Conservation (phyloP, 1,140 invertebrate genomes). For the Drosophila albomicans region DNA sequence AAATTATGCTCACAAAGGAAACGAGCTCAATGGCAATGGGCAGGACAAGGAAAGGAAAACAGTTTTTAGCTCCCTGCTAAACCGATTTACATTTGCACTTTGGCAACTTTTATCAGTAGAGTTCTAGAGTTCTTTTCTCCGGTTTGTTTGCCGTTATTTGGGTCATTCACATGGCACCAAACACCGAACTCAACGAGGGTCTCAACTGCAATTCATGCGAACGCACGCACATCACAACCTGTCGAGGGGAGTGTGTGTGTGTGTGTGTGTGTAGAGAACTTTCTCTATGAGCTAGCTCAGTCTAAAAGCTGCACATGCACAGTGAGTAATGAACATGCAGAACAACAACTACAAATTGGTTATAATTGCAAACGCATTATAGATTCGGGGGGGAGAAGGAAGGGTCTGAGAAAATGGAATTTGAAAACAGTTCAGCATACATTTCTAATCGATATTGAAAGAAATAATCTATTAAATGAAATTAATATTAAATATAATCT, state of each 20-base stretch:
- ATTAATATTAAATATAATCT: too few relatives aligned
- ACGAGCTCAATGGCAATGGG: slow-evolving; percentile 78
- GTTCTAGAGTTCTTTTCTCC: slow-evolving; percentile 22
- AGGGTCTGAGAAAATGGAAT: not conserved
- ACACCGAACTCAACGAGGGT: not conserved
- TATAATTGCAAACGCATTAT: not conserved
- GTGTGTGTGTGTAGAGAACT: not conserved
- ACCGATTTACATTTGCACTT: slow-evolving; percentile 45
- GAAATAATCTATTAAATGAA: too few relatives aligned
- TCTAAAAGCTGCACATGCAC: slow-evolving; percentile 4
- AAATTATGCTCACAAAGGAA: slow-evolving; percentile 68
- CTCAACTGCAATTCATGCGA: slow-evolving; percentile 58
- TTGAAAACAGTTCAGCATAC: not conserved
- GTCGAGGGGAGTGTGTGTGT: not conserved
- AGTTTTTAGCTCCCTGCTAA: slow-evolving; percentile 4
- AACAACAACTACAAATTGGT: not conserved
- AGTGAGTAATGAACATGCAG: slow-evolving; percentile 30
- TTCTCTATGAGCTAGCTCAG: not conserved
- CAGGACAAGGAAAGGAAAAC: not conserved
- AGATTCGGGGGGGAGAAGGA: not conserved
- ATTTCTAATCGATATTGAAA: not conserved
- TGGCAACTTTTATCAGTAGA: slow-evolving; percentile 52
- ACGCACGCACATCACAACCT: slow-evolving; percentile 50
- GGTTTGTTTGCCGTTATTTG: slow-evolving; percentile 76
- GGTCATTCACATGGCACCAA: slow-evolving; percentile 84